Evolutionary conservation across 2,797 vertebrate species (phyloP), one percentile per base, ranked within the genome.

Genomic region (Acanthiza pusilla): DNA sequence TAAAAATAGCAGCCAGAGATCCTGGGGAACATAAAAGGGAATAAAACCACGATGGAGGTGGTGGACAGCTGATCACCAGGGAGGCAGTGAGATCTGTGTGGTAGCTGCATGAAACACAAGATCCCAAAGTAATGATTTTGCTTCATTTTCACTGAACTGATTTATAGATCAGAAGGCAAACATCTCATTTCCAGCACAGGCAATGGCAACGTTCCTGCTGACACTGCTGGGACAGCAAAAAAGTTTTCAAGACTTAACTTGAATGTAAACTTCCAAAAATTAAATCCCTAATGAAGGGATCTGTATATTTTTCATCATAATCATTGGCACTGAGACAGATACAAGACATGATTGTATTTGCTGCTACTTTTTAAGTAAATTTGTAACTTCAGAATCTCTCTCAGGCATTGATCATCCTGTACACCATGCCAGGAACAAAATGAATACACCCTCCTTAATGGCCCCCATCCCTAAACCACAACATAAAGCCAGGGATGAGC

Each of bases 181-280:
- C 7, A 61, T 43, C 61, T 93, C 78, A 12, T 9, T 22, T 77
- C 43, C 36, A 80, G 40, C 47, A 74, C 38, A 66, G 43, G 23
- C 89, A 76, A 51, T 63, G 45, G 45, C 30, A 68, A 61, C 80
- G 42, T 18, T 88, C 38, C 76, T 80, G 62, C 43, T 67, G 15
- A 58, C 13, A 16, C 47, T 14, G 1, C 61, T 62, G 43, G 78
- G 65, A 58, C n/a, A 83, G 38, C 29, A 77, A 65, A 91, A 77
- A 50, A 38, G 8, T 87, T 88, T 67, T 88, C 26, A 75, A 76
- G 68, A 53, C 38, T 68, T 87, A 72, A 65, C 14, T 57, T 72
- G 25, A 89, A 83, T 8, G 5, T 40, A 92, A 93, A 93, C 42
- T 88, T 89, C 53, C 34, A 79, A 94, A 92, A 92, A 62, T 43